Percentiles rank a stretch among this genome's conserved stretches.
These are phyloP conservation scores for Azorinus chamasolen DNA, from an alignment of 2,888 invertebrate genomes.

Conservation along the genomic window DNA sequence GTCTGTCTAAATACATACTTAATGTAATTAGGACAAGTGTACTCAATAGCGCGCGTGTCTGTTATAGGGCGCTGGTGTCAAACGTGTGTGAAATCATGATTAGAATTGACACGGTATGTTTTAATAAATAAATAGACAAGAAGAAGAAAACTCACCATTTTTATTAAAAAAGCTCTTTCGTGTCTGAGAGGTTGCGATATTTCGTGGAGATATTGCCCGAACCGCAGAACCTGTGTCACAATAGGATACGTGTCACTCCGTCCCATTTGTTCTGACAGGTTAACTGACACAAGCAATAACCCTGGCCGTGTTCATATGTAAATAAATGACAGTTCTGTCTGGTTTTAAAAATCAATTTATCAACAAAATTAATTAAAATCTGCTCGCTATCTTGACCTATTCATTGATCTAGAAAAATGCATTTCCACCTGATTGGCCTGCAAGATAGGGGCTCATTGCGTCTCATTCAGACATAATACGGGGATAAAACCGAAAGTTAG, in stretches of 20 bases:
- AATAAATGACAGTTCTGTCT: constrained; percentile 39
- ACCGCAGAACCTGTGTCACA: neutral
- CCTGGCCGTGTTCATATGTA: constrained; percentile 38
- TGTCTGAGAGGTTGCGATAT: no score
- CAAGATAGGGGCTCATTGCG: constrained; percentile 58
- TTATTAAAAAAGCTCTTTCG: no score
- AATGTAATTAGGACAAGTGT: no score
- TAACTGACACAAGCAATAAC: constrained; percentile 16
- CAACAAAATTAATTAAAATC: constrained; percentile 67
- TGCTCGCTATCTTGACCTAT: constrained; percentile 59
- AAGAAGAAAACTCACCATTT: no score
- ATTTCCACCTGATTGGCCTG: constrained; percentile 53
- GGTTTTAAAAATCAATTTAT: constrained; percentile 66
- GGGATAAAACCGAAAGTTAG: constrained; percentile 55
- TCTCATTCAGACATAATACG: constrained; percentile 36
- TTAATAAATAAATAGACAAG: no score
- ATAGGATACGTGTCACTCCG: constrained; percentile 24
- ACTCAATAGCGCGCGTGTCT: no score
- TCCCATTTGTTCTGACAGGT: constrained; percentile 28
- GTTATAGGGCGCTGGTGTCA: no score
- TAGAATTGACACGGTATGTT: no score
- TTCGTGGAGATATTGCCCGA: no score
- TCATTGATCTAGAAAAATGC: constrained; percentile 62
- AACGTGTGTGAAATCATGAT: no score
- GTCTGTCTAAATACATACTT: no score